Evolutionary conservation across 30 jellyfish, hydroid and myxozoan genomes (phyloP).

Genomic region (Cassiopea xamachana): DNA sequence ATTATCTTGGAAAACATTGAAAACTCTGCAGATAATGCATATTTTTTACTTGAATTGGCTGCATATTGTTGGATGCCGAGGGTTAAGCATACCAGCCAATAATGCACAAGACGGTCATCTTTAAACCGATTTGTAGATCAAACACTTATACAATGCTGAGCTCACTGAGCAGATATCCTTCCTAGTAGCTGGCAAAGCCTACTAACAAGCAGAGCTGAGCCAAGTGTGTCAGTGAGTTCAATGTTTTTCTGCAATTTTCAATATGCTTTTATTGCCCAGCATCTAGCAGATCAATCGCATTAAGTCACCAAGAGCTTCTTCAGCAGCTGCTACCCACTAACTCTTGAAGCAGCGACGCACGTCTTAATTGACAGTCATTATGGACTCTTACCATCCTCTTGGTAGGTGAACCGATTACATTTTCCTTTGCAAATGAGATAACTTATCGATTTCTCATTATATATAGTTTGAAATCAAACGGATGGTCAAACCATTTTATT

Average conservation of each 20-base stretch:
- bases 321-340: background rate
- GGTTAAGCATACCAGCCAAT: background rate
- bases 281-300: background rate
- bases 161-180: background rate
- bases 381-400: background rate
- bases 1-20: background rate
- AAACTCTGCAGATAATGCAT: background rate
- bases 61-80: background rate
- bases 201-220: background rate
- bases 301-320: background rate
- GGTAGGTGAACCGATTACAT: background rate
- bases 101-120: background rate
- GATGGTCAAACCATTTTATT: too few relatives aligned
- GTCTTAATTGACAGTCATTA: background rate
- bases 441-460: background rate
- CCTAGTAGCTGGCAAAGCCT: background rate
- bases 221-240: background rate
- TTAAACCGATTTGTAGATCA: background rate
- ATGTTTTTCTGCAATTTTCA: background rate
- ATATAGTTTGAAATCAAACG: too few relatives aligned
- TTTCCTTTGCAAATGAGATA: background rate
- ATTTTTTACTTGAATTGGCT: background rate
- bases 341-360: conserved; percentile 1
- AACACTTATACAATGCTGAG: background rate
- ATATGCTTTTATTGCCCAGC: background rate